Conservation (phyloP, 2,113 vertebrate species). For the Martes martes region DNA sequence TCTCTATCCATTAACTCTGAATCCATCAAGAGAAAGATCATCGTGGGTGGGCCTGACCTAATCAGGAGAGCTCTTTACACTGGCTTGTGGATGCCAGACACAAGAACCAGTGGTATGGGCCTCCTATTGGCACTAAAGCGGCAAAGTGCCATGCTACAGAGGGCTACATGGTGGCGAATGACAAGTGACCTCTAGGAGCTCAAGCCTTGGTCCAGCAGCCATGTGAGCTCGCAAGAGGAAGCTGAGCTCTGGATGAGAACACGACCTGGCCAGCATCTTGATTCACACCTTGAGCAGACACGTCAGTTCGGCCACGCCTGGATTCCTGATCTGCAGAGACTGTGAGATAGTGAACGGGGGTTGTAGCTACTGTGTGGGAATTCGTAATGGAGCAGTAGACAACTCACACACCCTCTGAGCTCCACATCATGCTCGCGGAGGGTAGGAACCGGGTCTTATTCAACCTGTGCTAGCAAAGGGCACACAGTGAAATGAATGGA, state of each 20-base stretch:
- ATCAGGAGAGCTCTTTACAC: background rate
- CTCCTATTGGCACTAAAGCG: background rate
- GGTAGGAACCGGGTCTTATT: background rate
- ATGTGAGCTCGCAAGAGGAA: background rate
- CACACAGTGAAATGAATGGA: background rate
- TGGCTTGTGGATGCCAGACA: background rate
- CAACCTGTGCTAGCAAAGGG: background rate
- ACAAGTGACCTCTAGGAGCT: background rate
- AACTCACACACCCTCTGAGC: background rate
- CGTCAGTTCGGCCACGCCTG: background rate
- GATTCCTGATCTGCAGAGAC: background rate
- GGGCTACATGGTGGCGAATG: background rate
- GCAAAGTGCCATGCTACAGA: background rate
- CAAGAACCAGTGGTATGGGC: background rate
- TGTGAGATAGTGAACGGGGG: background rate
- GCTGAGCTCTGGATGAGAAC: background rate
- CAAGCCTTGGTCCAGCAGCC: background rate
- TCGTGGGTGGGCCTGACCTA: background rate
- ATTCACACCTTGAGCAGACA: background rate
- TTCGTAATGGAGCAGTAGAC: background rate
- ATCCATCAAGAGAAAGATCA: background rate
- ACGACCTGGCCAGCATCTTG: accelerated
- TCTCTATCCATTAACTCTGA: background rate
- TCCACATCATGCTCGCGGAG: background rate
- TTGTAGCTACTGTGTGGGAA: background rate